Conservation (phyloP, 2,797 vertebrate genomes). For the Catostomus latipinnis region DNA sequence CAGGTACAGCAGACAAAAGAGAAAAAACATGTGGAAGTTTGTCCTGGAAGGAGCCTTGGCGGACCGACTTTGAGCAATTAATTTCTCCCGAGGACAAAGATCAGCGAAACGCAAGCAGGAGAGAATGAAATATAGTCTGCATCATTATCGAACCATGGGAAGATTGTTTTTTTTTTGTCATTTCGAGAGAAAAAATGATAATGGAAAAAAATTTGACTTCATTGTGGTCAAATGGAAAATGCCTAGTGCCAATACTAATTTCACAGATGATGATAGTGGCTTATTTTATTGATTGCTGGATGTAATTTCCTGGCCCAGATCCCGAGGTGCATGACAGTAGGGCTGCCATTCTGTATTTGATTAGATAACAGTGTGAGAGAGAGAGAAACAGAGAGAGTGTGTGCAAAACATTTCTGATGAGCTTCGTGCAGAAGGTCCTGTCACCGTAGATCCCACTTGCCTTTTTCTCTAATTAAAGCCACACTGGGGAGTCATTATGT, state of each 20-base stretch:
- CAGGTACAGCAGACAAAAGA: slow-evolving; percentile 53
- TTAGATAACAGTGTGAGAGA: slow-evolving; percentile 52
- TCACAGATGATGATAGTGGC: slow-evolving; percentile 74
- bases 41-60: slow-evolving; percentile 51
- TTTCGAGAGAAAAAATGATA: slow-evolving; percentile 64
- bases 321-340: slow-evolving; percentile 41
- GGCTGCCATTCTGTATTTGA: slow-evolving; percentile 57
- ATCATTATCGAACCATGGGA: slow-evolving; percentile 57
- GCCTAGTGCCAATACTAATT: slow-evolving; percentile 79
- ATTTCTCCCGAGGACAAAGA: slow-evolving; percentile 58
- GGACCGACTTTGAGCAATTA: slow-evolving; percentile 55
- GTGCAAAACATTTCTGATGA: slow-evolving; percentile 35
- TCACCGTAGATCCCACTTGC: slow-evolving; percentile 46
- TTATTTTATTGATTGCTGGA: slow-evolving; percentile 73
- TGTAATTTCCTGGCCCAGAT: slow-evolving; percentile 60
- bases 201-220: slow-evolving; percentile 67
- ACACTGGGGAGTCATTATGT: slow-evolving; percentile 52
- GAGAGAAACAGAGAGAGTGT: slow-evolving; percentile 10
- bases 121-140: slow-evolving; percentile 66
- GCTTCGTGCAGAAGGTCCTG: slow-evolving; percentile 40
- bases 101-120: slow-evolving; percentile 38
- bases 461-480: slow-evolving; percentile 60
- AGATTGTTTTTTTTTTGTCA: slow-evolving; percentile 63
- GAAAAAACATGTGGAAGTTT: slow-evolving; percentile 48
- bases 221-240: slow-evolving; percentile 75